These are phyloP conservation scores for Hyles vespertilio DNA, from an alignment of 1,140 invertebrate species.

Conservation along the genomic window DNA sequence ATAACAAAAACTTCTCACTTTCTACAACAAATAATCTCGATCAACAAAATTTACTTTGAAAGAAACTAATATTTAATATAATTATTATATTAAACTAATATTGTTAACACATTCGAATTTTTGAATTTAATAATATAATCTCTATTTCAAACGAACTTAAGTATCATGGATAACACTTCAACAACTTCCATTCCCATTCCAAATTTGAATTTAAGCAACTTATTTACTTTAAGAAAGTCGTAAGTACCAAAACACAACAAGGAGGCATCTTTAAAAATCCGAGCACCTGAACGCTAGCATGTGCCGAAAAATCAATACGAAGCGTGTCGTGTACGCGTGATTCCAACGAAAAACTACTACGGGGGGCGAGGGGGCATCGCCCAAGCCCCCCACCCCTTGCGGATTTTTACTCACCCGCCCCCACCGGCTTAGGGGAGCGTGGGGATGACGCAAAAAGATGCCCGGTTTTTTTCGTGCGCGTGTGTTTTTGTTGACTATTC, in stretches of 20 bases:
- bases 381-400: constrained; percentile 26
- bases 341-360: constrained; percentile 46
- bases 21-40: too few relatives aligned
- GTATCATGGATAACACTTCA: too few relatives aligned
- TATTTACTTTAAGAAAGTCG: too few relatives aligned
- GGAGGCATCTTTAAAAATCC: constrained; percentile 16
- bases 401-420: constrained; percentile 54
- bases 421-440: constrained; percentile 30
- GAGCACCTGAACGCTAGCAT: constrained; percentile 33
- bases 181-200: too few relatives aligned
- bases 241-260: constrained; percentile 1
- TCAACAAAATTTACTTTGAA: too few relatives aligned
- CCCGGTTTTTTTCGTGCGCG: constrained; percentile 37
- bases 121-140: too few relatives aligned
- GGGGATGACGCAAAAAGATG: constrained; percentile 40
- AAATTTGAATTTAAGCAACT: too few relatives aligned
- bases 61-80: too few relatives aligned
- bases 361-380: constrained; percentile 10
- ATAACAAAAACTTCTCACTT: too few relatives aligned
- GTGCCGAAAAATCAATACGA: constrained; percentile 45
- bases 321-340: constrained; percentile 40
- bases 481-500: constrained; percentile 40
- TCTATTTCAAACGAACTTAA: too few relatives aligned
- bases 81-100: too few relatives aligned
- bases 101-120: too few relatives aligned